These are phyloP conservation scores for Lasaia peninsularis DNA, from an alignment of 1,140 invertebrate species.

Conservation along the genomic window DNA sequence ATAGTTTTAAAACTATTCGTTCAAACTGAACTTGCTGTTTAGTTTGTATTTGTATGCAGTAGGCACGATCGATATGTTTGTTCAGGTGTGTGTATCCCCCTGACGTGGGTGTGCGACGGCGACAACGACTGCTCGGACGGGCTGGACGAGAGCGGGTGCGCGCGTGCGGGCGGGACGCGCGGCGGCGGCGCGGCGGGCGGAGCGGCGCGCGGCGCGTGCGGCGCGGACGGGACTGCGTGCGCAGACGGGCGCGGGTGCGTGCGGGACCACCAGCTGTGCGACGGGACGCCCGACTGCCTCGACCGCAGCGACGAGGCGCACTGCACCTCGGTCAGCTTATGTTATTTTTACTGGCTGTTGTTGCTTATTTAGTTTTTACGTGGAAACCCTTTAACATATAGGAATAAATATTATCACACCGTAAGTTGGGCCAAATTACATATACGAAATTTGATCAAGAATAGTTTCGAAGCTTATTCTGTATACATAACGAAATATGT, in stretches of 20 bases:
- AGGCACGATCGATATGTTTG: constrained; percentile 34
- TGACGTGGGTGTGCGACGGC: constrained; percentile 89
- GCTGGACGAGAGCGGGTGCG: constrained; percentile 86
- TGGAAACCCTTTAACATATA: no score
- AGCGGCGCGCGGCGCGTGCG: constrained; percentile 21
- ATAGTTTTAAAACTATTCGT: no score
- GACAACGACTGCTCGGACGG: constrained; percentile 83
- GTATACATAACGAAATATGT: no score
- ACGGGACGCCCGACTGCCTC: constrained; percentile 82
- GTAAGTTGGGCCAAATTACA: no score
- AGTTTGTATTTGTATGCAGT: background rate
- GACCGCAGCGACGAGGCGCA: constrained; percentile 84
- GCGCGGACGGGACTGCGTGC: constrained; percentile 52
- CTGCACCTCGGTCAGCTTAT: constrained; percentile 56
- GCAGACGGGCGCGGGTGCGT: constrained; percentile 45
- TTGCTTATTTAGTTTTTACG: no score
- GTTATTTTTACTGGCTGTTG: no score
- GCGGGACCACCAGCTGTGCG: constrained; percentile 74
- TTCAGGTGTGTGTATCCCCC: constrained; percentile 85
- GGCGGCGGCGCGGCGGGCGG: constrained; percentile 73
- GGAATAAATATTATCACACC: no score
- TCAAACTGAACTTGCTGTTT: no score
- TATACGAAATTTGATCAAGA: no score
- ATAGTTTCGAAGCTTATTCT: no score
- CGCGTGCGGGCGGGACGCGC: constrained; percentile 76